Evolutionary conservation across 2,888 invertebrate genomes (phyloP), one percentile per base, ranked within the genome.

Genomic region (Torymus tubicola): DNA sequence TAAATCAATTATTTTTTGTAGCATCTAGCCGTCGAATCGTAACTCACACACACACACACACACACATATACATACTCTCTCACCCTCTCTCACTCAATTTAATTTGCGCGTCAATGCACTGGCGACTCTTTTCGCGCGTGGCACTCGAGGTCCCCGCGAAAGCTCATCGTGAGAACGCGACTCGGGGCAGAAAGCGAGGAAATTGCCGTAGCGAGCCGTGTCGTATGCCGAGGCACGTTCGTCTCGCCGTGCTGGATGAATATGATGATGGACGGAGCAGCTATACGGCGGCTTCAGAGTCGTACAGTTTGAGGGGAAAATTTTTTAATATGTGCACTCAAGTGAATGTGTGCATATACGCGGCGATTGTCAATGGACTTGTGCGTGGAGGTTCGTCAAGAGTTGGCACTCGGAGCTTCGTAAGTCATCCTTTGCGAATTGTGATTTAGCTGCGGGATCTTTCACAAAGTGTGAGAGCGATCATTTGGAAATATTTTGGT

Each of bases 181-280:
- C 80, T 75, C 82, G 76, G 12, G 16, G 2, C 16, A 58, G 50
- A 65, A 57, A 60, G 69, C 68, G 69, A 67, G 70, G n/a, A 69
- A 65, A 71, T 72, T 65, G 67, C 58, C 50, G 67, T 88, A 89
- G 88, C 89, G 88, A 87, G 90, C 89, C 42, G 88, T 86, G 90
- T 89, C 90, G 89, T 87, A 89, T 89, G 90, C 89, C 82, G 82
- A 87, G 88, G 88, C 90, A 90, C 90, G 90, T 90, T 79, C 83
- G 80, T 82, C 78, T 63, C 63, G 24, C 14, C 1, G 14, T 55
- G n/a, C n/a, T n/a, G 42, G 42, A 42, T 42, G 42, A 42, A 42
- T 42, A 42, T 42, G 42, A 69, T 58, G 65, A 65, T 55, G 64
- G 58, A 74, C 21, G n/a, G 61, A 53, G 57, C 53, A 13, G 14